Base-by-base conservation (phyloP, 2,888 invertebrate species). In the Diadegma fenestrale region DNA sequence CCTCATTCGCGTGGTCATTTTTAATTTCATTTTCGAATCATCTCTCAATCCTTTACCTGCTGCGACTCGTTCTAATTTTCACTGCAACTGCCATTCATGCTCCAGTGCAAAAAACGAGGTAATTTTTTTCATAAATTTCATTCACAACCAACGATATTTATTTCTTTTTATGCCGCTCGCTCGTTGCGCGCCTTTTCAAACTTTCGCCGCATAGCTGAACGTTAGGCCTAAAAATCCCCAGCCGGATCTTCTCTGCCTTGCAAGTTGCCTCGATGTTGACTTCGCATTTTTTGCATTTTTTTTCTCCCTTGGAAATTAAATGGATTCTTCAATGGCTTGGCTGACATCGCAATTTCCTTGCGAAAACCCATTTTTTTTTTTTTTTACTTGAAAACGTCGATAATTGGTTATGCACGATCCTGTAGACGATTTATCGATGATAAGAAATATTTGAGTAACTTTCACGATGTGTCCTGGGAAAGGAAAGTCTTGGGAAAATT, bases 161-260 rank as follows among this genome's bases (percentile, higher is more conserved):
- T 63, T 45, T 61, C 41, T 19, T 17, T 43, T 68, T 19, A 72
- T 19, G 26, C n/a, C 22, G n/a, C 37, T 37, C 22, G 4, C 41
- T 48, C n/a, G n/a, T n/a, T 41, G 45, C 48, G 22, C 41, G 58
- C 17, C 33, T 43, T 78, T 33, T 45, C 12, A 0, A 48, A 45
- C 54, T 37, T 37, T 37, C 22, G 22, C 1, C 77, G 22, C 1
- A 64, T 73, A 26, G 17, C 30, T 41, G 43, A 19, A 41, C 37
- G 37, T 83, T 79, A 83, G 83, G 83, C 79, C 83, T 83, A 83
- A 30, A 37, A 26, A 48, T 19, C 43, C 8, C 19, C 26, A 26
- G 6, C n/a, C n/a, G n/a, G n/a, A 33, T 33, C 10, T 58, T 26
- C 26, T 58, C 26, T 14, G 14, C 26, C 1, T 14, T 7, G 1